Conservation (phyloP, 2,888 invertebrate species). For the Pandemis cinnamomeana region DNA sequence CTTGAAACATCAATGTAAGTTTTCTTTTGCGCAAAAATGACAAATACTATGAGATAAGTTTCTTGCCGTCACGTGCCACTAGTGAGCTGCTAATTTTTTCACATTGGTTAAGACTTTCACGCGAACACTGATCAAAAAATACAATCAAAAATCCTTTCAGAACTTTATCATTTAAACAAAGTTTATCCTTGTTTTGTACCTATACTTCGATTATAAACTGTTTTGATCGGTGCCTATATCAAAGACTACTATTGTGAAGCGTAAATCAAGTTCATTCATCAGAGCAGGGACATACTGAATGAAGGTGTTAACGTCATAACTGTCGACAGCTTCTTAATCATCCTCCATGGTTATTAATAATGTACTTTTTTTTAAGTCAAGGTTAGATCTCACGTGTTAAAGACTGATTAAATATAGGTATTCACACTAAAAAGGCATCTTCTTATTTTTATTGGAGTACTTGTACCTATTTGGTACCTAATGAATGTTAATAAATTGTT, state of each 20-base stretch:
- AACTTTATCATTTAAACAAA: background rate
- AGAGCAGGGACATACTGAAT: conserved; percentile 53
- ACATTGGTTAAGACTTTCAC: no score
- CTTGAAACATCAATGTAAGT: no score
- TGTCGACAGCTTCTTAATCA: conserved; percentile 59
- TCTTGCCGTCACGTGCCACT: no score
- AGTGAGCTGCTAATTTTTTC: no score
- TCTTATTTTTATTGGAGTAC: no score
- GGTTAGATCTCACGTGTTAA: background rate
- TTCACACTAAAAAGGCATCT: no score
- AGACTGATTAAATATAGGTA: background rate
- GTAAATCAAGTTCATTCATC: conserved; percentile 67
- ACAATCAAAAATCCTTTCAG: background rate
- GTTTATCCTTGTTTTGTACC: background rate
- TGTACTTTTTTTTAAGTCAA: conserved; percentile 36
- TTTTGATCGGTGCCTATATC: background rate
- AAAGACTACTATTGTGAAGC: conserved; percentile 11
- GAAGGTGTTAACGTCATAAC: conserved; percentile 68
- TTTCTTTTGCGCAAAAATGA: no score
- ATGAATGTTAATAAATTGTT: no score
- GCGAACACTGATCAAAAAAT: background rate
- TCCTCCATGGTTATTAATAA: conserved; percentile 58
- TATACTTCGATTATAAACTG: background rate
- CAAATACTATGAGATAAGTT: no score
- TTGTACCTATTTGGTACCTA: no score